phyloP scores from a whole-genome alignment of 2,113 vertebrate species.

The Diadophis punctatus region DNA sequence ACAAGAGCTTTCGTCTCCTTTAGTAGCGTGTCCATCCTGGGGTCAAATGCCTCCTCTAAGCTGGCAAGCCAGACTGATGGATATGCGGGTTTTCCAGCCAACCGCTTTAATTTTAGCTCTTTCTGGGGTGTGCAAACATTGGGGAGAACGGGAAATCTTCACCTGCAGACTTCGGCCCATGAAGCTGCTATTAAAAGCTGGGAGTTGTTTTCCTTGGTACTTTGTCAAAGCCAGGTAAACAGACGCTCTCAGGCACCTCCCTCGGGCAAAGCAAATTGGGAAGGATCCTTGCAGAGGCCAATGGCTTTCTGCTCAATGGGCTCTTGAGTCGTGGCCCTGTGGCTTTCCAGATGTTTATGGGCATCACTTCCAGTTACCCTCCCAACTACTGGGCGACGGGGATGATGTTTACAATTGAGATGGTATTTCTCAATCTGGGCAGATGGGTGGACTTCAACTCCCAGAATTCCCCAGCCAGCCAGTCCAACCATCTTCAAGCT shows the following conservation, averaged over 20 bases:
- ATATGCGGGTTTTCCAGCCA: neutral
- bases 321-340: neutral
- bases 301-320: neutral
- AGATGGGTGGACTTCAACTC: neutral
- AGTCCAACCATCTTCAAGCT: neutral
- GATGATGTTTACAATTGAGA: neutral
- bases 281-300: neutral
- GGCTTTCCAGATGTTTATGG: neutral
- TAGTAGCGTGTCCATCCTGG: no score
- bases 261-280: neutral
- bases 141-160: neutral
- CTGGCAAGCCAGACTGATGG: neutral
- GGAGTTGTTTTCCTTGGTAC: neutral
- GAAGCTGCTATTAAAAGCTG: neutral
- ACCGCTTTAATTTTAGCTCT: neutral
- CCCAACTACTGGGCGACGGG: no score
- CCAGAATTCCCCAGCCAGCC: neutral
- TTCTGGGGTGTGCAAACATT: neutral
- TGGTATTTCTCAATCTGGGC: neutral
- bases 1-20: neutral
- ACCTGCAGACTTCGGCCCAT: neutral
- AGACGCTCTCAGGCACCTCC: neutral
- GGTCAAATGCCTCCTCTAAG: neutral
- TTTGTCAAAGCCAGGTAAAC: neutral
- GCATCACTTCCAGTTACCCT: neutral